These are phyloP conservation scores for Epinephelus coioides DNA, from an alignment of 2,797 vertebrate species.

Conservation along the genomic window DNA sequence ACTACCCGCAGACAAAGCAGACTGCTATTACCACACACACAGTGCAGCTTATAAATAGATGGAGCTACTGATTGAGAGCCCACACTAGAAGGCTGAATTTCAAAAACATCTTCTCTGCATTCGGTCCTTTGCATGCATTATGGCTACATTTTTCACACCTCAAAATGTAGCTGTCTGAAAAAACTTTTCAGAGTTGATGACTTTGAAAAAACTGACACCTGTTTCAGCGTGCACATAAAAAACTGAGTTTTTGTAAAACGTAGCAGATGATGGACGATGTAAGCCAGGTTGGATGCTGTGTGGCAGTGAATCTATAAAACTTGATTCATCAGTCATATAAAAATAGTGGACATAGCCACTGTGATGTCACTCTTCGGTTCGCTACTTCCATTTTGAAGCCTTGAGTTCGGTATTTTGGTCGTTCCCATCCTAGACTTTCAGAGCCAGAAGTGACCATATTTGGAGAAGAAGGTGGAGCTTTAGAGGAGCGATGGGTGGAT, in stretches of 20 bases:
- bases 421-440: too few relatives aligned
- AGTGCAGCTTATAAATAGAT: slow-evolving; percentile 65
- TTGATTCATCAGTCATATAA: background rate
- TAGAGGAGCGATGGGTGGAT: too few relatives aligned
- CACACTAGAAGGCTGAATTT: background rate
- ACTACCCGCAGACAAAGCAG: slow-evolving; percentile 88
- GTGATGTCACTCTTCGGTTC: too few relatives aligned
- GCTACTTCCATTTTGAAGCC: too few relatives aligned
- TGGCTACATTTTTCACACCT: background rate
- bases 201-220: background rate
- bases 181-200: background rate
- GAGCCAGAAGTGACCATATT: too few relatives aligned
- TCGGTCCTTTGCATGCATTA: background rate
- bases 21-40: slow-evolving; percentile 83
- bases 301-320: background rate
- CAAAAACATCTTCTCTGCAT: background rate
- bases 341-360: too few relatives aligned
- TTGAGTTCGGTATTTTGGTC: too few relatives aligned
- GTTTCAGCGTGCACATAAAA: background rate
- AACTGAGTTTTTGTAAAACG: background rate
- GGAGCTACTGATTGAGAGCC: slow-evolving; percentile 8
- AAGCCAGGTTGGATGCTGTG: too few relatives aligned
- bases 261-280: background rate
- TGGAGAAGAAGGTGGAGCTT: too few relatives aligned
- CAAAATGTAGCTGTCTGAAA: background rate